Percentiles rank a stretch among this genome's conserved stretches.
These are phyloP conservation scores for Phasianus colchicus DNA, from an alignment of 2,113 vertebrate species.

Conservation along the genomic window DNA sequence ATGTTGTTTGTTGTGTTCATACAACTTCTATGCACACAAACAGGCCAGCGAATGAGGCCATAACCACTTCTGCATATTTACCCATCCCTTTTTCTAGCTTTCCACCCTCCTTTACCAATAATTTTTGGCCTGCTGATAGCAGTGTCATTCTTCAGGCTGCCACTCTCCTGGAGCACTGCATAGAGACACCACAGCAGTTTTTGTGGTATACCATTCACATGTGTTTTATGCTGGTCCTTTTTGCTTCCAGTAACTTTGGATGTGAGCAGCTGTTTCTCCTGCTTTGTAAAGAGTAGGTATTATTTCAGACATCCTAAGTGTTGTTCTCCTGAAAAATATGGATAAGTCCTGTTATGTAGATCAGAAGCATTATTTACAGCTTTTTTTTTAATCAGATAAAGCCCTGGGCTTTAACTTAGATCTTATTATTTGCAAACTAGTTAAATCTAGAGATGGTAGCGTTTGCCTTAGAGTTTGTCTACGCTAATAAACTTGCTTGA, in stretches of 20 bases:
- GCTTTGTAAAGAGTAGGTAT: neutral
- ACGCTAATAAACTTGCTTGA: neutral
- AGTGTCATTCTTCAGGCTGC: neutral
- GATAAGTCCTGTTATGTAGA: neutral
- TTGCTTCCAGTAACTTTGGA: neutral
- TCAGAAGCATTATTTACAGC: neutral
- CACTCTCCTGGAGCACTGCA: neutral
- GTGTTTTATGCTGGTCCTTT: neutral
- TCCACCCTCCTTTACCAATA: neutral
- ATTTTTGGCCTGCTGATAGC: neutral
- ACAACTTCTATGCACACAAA: too few species aligned
- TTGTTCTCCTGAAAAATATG: neutral
- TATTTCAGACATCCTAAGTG: neutral
- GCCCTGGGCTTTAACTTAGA: neutral
- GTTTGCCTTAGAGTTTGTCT: conserved; percentile 17
- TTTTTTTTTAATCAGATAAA: neutral
- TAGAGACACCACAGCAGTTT: neutral
- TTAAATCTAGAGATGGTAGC: neutral
- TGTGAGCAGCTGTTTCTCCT: neutral
- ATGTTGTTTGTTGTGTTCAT: too few species aligned
- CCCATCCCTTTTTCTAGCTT: neutral
- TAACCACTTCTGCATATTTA: neutral
- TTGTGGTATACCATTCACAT: accelerated
- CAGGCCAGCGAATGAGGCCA: too few species aligned
- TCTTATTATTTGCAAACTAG: neutral